phyloP scores from a whole-genome alignment of 2,113 vertebrate species.

The Athene cunicularia region DNA sequence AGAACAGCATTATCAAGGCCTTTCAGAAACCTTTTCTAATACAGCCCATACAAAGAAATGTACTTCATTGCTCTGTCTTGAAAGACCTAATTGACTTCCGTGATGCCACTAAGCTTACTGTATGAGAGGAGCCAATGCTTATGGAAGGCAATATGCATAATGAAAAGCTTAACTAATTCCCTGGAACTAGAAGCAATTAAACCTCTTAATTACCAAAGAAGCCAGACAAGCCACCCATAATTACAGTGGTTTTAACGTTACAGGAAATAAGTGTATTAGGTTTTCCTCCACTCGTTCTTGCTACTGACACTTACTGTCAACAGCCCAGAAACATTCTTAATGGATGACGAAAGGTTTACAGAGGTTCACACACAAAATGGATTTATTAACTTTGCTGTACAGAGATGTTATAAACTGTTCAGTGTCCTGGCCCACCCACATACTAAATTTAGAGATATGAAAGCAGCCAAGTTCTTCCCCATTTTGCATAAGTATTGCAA shows the following conservation, averaged over 20 bases:
- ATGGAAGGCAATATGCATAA: slow-evolving; percentile 61
- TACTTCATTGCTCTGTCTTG: slow-evolving; percentile 43
- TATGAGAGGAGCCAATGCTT: slow-evolving; percentile 24
- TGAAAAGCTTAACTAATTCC: slow-evolving; percentile 73
- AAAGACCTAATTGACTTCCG: slow-evolving; percentile 76
- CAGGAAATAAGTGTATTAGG: slow-evolving; percentile 17
- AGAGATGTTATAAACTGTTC: neutral
- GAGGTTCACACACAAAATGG: neutral
- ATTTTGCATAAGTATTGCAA: neutral
- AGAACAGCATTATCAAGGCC: slow-evolving; percentile 43
- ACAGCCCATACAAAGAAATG: slow-evolving; percentile 60
- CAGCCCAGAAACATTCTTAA: neutral
- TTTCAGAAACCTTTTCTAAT: slow-evolving; percentile 55
- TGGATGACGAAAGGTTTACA: neutral
- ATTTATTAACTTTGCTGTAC: slow-evolving; percentile 13
- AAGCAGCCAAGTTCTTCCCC: slow-evolving; percentile 26
- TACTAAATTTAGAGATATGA: slow-evolving; percentile 16
- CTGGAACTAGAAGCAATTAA: slow-evolving; percentile 77
- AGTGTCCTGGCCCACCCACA: neutral
- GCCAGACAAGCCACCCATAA: slow-evolving; percentile 72
- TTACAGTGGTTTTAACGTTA: slow-evolving; percentile 50
- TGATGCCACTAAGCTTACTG: slow-evolving; percentile 69
- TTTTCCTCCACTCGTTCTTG: slow-evolving; percentile 6
- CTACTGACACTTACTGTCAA: slow-evolving; percentile 4
- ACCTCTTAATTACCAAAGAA: slow-evolving; percentile 74